phyloP scores from a whole-genome alignment of 2,888 invertebrate genomes.

The Agrotis ipsilon region DNA sequence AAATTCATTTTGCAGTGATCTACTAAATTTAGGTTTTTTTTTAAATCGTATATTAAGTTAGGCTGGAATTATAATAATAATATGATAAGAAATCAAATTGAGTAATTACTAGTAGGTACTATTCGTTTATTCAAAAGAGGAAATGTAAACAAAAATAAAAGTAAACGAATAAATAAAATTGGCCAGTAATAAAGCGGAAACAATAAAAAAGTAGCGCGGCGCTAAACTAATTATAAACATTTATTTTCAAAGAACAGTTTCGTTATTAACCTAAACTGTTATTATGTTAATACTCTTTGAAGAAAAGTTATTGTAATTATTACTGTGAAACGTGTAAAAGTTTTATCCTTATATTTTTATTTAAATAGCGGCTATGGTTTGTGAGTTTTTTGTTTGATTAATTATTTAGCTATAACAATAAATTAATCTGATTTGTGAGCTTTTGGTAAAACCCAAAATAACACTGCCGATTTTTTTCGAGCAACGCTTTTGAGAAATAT shows the following conservation, averaged over 20 bases:
- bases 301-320: slow-evolving; percentile 23
- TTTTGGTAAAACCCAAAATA: too few species aligned
- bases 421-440: background rate
- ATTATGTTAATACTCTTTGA: slow-evolving; percentile 49
- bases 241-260: slow-evolving; percentile 44
- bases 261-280: slow-evolving; percentile 41
- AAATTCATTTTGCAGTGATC: too few species aligned
- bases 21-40: too few species aligned
- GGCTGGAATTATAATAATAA: too few species aligned
- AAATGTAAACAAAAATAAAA: background rate
- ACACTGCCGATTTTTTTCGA: too few species aligned
- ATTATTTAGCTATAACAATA: background rate
- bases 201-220: slow-evolving; percentile 24
- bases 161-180: slow-evolving; percentile 16
- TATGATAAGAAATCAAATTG: too few species aligned
- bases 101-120: background rate
- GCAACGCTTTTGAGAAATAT: too few species aligned
- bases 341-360: background rate
- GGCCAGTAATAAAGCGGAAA: slow-evolving; percentile 24
- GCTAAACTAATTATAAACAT: slow-evolving; percentile 41
- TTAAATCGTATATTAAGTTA: too few species aligned
- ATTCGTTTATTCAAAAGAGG: background rate
- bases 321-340: background rate
- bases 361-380: background rate
- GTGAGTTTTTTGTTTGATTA: background rate